These are phyloP conservation scores for Chrysochloris asiatica DNA, from an alignment of 2,113 vertebrate species.

Conservation along the genomic window DNA sequence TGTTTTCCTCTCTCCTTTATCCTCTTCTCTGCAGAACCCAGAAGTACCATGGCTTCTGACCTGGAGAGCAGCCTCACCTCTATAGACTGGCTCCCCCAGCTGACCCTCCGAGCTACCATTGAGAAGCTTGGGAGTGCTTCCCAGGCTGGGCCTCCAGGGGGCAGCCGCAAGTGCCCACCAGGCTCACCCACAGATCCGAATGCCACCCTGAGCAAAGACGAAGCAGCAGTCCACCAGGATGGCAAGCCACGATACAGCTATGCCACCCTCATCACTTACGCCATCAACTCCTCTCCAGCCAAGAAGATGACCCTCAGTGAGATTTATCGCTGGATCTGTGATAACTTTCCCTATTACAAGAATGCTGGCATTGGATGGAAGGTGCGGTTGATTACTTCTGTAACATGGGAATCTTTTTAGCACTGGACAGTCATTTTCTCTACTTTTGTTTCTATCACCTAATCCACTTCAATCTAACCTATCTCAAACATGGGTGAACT, in stretches of 20 bases:
- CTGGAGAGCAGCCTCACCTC: slow-evolving; percentile 97
- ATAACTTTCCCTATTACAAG: slow-evolving; percentile 96
- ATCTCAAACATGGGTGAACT: background rate
- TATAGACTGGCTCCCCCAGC: slow-evolving; percentile 98
- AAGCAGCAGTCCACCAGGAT: slow-evolving; percentile 89
- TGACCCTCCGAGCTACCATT: slow-evolving; percentile 93
- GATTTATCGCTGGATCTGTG: slow-evolving; percentile 99
- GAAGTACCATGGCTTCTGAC: slow-evolving; percentile 92
- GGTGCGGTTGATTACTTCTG: slow-evolving; percentile 78
- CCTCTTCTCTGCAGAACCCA: slow-evolving; percentile 71
- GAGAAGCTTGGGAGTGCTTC: slow-evolving; percentile 90
- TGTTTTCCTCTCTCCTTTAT: background rate
- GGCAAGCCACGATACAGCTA: slow-evolving; percentile 98
- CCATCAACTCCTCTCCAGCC: slow-evolving; percentile 94
- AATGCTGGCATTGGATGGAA: slow-evolving; percentile 97
- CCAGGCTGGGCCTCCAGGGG: slow-evolving; percentile 88
- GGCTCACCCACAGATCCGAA: slow-evolving; percentile 87
- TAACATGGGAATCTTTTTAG: background rate
- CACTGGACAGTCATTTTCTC: background rate
- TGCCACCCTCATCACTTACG: slow-evolving; percentile 96
- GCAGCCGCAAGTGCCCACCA: slow-evolving; percentile 87
- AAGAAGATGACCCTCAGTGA: slow-evolving; percentile 97
- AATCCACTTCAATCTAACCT: background rate
- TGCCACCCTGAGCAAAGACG: slow-evolving; percentile 87
- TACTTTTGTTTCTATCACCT: background rate